These are phyloP conservation scores for Myrmecobius fasciatus DNA, from an alignment of 2,113 vertebrate species.

Conservation along the genomic window DNA sequence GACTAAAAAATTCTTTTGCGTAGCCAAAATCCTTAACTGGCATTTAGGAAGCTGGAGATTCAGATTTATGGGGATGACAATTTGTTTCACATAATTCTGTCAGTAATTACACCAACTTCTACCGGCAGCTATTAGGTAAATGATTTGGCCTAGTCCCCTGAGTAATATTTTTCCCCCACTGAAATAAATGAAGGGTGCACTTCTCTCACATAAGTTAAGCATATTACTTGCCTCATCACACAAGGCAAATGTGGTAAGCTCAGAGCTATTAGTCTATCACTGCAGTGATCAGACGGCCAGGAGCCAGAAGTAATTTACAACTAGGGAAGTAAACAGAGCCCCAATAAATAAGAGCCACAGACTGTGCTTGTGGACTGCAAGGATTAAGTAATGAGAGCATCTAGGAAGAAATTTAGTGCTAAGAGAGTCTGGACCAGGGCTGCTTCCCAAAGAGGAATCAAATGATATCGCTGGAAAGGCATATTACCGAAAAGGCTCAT, in stretches of 20 bases:
- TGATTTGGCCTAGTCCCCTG: constrained; percentile 68
- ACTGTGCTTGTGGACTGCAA: constrained; percentile 59
- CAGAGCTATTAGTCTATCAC: constrained; percentile 74
- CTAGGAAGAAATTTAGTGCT: constrained; percentile 75
- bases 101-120: constrained; percentile 73
- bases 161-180: constrained; percentile 63
- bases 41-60: constrained; percentile 49
- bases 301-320: constrained; percentile 78
- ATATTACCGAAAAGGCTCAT: constrained; percentile 69
- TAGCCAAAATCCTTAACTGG: background rate
- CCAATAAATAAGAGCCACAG: constrained; percentile 68
- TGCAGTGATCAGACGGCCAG: constrained; percentile 68
- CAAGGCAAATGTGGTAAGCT: constrained; percentile 69
- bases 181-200: constrained; percentile 77
- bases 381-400: constrained; percentile 79
- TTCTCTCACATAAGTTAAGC: constrained; percentile 73
- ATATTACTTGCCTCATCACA: constrained; percentile 79
- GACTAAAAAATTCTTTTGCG: background rate
- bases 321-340: constrained; percentile 73
- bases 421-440: constrained; percentile 68
- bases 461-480: constrained; percentile 74
- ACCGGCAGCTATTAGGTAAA: constrained; percentile 74
- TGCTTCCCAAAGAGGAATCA: constrained; percentile 74
- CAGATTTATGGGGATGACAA: constrained; percentile 67
- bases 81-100: constrained; percentile 76